A percentile compares a stretch with the other conserved stretches of the same genome.
Conservation (phyloP, 2,797 vertebrate genomes). For the Carcharodon carcharias region DNA sequence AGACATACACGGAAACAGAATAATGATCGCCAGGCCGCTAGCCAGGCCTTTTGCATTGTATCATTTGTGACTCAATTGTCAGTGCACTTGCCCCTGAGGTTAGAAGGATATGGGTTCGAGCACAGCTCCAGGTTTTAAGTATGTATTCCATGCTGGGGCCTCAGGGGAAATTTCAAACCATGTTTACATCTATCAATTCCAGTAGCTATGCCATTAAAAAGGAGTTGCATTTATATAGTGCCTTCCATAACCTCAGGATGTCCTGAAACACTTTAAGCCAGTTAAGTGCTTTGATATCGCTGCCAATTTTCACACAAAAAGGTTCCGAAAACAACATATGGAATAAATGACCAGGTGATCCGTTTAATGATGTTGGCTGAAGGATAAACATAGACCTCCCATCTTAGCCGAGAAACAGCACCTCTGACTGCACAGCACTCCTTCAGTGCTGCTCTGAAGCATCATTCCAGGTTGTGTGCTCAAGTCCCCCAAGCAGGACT, state of each 20-base stretch:
- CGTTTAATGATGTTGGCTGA: too few species aligned
- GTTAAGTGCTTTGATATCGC: neutral
- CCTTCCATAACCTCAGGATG: neutral
- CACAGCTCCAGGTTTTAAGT: neutral
- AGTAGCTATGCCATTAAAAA: neutral
- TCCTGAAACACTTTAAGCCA: neutral
- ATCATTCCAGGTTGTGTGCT: too few species aligned
- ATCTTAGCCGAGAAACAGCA: neutral
- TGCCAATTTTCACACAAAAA: too few species aligned
- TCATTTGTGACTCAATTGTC: too few species aligned
- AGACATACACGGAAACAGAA: neutral
- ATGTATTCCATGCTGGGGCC: neutral
- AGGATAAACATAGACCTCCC: too few species aligned
- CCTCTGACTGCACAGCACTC: neutral
- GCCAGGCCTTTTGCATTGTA: too few species aligned
- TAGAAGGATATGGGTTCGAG: neutral
- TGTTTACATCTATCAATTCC: neutral
- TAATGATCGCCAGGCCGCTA: neutral
- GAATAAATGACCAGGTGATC: neutral
- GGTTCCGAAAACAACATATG: neutral
- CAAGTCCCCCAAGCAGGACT: too few species aligned
- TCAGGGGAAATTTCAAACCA: neutral
- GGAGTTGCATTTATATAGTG: neutral
- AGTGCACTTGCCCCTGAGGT: neutral
- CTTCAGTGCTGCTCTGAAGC: neutral